phyloP scores from a whole-genome alignment of 2,888 invertebrate genomes.

The Rhagophthalmus giganteus region DNA sequence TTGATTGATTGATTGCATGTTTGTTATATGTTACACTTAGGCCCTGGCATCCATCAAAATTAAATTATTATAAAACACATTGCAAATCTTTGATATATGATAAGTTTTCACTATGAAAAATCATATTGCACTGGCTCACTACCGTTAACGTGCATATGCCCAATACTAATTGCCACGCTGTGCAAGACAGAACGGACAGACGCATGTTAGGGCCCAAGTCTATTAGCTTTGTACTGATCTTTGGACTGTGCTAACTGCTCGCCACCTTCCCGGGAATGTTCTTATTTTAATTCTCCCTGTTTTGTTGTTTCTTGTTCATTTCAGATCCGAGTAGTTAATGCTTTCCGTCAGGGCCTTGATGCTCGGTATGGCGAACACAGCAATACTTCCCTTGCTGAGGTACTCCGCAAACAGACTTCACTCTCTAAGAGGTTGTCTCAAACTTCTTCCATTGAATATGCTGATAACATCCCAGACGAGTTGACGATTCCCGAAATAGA shows the following conservation, averaged over 20 bases:
- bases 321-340: conserved; percentile 99
- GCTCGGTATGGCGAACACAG: conserved; percentile 90
- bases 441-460: conserved; percentile 90
- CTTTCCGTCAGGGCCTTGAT: conserved; percentile 99
- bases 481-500: conserved; percentile 89
- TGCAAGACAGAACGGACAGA: too few species aligned
- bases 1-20: conserved; percentile 40
- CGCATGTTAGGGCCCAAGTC: conserved; percentile 40
- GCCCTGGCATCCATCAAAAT: conserved; percentile 30
- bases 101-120: too few species aligned
- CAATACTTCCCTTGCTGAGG: conserved; percentile 90
- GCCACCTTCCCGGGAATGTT: conserved; percentile 52
- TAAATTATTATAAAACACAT: conserved; percentile 1
- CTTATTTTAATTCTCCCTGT: conserved; percentile 57
- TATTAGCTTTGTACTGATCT: conserved; percentile 49
- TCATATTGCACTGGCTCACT: too few species aligned
- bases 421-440: conserved; percentile 90
- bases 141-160: not conserved
- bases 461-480: conserved; percentile 84
- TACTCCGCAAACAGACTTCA: conserved; percentile 91
- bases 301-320: conserved; percentile 60
- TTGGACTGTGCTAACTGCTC: conserved; percentile 54
- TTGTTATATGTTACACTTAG: conserved; percentile 37
- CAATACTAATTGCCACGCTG: conserved; percentile 1
- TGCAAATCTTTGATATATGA: too few species aligned